phyloP scores from a whole-genome alignment of 2,888 invertebrate genomes.

The Apeira syringaria region DNA sequence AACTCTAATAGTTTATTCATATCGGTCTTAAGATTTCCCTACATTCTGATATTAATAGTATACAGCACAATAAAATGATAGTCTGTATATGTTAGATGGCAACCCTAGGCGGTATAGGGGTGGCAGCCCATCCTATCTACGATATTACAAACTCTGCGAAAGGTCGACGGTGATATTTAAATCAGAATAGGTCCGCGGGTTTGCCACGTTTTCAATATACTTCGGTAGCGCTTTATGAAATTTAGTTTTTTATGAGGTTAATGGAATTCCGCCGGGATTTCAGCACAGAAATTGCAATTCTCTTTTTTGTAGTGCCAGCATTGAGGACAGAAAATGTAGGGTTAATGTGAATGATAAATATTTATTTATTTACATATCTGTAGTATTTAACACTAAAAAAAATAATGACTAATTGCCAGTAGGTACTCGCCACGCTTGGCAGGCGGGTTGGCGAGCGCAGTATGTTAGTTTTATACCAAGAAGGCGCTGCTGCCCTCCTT shows the following conservation, averaged over 20 bases:
- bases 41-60: too few relatives aligned
- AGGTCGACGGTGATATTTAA: constrained; percentile 26
- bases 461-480: too few relatives aligned
- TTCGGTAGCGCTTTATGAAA: constrained; percentile 26
- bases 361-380: too few relatives aligned
- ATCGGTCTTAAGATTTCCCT: too few relatives aligned
- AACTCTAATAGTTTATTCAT: too few relatives aligned
- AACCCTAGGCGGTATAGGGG: constrained; percentile 18
- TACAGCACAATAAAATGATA: too few relatives aligned
- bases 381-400: too few relatives aligned
- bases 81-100: too few relatives aligned
- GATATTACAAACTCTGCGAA: constrained; percentile 22
- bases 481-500: too few relatives aligned
- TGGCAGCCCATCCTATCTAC: constrained; percentile 17
- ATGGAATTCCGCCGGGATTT: constrained; percentile 22
- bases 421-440: too few relatives aligned
- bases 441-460: too few relatives aligned
- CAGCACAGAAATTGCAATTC: constrained; percentile 21
- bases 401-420: too few relatives aligned
- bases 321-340: constrained; percentile 7
- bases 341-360: neutral
- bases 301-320: constrained; percentile 18
- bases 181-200: constrained; percentile 26
- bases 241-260: constrained; percentile 26
- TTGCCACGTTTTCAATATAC: constrained; percentile 29